Evolutionary conservation across 2,888 invertebrate genomes (phyloP).

Genomic region (Archaeoteleia sp.): DNA sequence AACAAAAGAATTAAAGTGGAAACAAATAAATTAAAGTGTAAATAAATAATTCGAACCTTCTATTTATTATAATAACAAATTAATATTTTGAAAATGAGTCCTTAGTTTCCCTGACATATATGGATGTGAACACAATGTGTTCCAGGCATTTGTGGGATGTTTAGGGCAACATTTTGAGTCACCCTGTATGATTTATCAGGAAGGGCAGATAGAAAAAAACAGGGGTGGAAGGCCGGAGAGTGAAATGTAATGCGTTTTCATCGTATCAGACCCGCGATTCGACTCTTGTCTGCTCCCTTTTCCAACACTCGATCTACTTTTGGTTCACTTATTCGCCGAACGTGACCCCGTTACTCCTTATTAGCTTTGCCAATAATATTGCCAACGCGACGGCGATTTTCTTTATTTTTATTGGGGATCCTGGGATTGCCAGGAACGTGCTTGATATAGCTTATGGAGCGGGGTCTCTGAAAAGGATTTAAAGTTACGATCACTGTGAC

Average conservation of each 20-base stretch:
- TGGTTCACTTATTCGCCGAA: conserved; percentile 36
- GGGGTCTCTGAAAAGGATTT: conserved; percentile 31
- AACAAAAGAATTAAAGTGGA: too few relatives aligned
- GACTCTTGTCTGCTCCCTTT: background rate
- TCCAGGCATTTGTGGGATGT: too few relatives aligned
- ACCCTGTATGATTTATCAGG: too few relatives aligned
- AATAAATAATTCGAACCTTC: too few relatives aligned
- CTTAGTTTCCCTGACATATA: too few relatives aligned
- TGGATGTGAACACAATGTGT: too few relatives aligned
- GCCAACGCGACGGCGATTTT: conserved; percentile 22
- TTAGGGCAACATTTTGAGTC: too few relatives aligned
- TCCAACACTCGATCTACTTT: conserved; percentile 19
- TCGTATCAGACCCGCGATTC: too few relatives aligned
- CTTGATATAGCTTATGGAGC: conserved; percentile 14
- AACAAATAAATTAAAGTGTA: too few relatives aligned
- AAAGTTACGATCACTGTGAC: conserved; percentile 22
- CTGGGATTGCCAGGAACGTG: conserved; percentile 43
- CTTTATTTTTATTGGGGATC: conserved; percentile 45
- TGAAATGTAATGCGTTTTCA: conserved; percentile 23
- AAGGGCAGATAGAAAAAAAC: conserved; percentile 10
- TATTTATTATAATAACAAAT: too few relatives aligned
- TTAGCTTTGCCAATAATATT: conserved; percentile 46
- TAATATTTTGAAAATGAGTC: too few relatives aligned
- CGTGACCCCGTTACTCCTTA: conserved; percentile 44
- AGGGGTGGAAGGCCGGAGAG: conserved; percentile 2